Percentiles rank a stretch among this genome's conserved stretches.
Evolutionary conservation across 1,140 invertebrate genomes (phyloP).

Genomic region (Drosophila saltans): DNA sequence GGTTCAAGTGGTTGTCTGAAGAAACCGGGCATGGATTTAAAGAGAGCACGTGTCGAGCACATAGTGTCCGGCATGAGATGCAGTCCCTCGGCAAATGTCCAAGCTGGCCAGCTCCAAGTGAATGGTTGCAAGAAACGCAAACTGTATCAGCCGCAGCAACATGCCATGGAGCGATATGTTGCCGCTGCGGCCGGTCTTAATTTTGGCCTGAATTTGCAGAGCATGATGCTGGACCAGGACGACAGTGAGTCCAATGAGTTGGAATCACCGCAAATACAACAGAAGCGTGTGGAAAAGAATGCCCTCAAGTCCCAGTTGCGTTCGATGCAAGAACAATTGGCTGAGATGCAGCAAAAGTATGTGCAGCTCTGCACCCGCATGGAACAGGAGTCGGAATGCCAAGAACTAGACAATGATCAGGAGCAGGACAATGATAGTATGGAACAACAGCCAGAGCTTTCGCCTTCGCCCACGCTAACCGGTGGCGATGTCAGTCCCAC

Average conservation of each 20-base stretch:
- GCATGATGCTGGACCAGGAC: constrained; percentile 86
- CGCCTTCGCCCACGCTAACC: constrained; percentile 82
- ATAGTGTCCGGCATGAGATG: constrained; percentile 96
- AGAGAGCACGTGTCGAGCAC: constrained; percentile 96
- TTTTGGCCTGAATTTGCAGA: constrained; percentile 83
- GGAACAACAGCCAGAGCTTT: constrained; percentile 86
- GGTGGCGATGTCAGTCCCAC: constrained; percentile 83
- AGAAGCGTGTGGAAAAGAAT: constrained; percentile 93
- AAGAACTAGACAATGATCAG: constrained; percentile 88
- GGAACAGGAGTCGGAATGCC: constrained; percentile 90
- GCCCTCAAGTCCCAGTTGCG: constrained; percentile 92
- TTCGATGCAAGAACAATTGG: constrained; percentile 94
- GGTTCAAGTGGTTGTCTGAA: constrained; percentile 30
- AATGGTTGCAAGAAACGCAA: constrained; percentile 98
- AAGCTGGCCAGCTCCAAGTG: constrained; percentile 87
- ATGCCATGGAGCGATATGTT: constrained; percentile 89
- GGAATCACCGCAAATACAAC: constrained; percentile 88
- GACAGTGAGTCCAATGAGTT: constrained; percentile 90
- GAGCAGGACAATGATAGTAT: constrained; percentile 86
- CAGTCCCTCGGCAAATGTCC: constrained; percentile 88
- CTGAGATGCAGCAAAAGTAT: constrained; percentile 95
- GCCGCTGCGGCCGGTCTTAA: constrained; percentile 84
- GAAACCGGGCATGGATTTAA: constrained; percentile 88
- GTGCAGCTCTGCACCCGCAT: constrained; percentile 92
- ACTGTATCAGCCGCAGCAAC: constrained; percentile 97